Conservation (phyloP, 2,888 invertebrate genomes). For the Caenorhabditis uteleia region DNA sequence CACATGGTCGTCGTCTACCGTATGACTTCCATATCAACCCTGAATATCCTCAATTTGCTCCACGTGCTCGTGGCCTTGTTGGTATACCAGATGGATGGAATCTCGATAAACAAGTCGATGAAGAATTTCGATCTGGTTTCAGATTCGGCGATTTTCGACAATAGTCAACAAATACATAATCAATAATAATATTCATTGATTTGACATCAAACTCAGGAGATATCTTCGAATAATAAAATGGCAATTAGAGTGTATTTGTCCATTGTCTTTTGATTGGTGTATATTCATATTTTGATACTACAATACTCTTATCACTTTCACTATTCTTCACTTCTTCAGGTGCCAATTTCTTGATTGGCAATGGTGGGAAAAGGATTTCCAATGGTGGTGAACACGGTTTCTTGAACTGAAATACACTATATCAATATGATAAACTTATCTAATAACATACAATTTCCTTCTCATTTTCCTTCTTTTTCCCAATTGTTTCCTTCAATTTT, state of each 20-base stretch:
- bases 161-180: too few species aligned
- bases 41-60: constrained; percentile 28
- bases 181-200: too few species aligned
- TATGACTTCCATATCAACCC: constrained; percentile 33
- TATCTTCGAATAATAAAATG: not conserved
- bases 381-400: constrained; percentile 10
- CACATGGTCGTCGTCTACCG: constrained; percentile 11
- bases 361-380: constrained; percentile 25
- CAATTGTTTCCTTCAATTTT: constrained; percentile 2
- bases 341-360: constrained; percentile 4
- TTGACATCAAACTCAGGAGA: not conserved
- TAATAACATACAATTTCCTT: not conserved
- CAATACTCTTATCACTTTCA: not conserved
- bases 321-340: constrained; percentile 6
- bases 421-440: too few species aligned
- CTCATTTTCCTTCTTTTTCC: too few species aligned
- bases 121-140: constrained; percentile 31
- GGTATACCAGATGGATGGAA: constrained; percentile 49
- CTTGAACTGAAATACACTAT: too few species aligned
- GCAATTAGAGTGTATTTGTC: too few species aligned
- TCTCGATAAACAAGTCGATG: constrained; percentile 31
- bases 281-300: too few species aligned
- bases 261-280: too few species aligned
- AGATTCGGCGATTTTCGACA: constrained; percentile 9
- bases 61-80: constrained; percentile 39